phyloP scores from a whole-genome alignment of 2,113 vertebrate species.

The Nerophis ophidion region DNA sequence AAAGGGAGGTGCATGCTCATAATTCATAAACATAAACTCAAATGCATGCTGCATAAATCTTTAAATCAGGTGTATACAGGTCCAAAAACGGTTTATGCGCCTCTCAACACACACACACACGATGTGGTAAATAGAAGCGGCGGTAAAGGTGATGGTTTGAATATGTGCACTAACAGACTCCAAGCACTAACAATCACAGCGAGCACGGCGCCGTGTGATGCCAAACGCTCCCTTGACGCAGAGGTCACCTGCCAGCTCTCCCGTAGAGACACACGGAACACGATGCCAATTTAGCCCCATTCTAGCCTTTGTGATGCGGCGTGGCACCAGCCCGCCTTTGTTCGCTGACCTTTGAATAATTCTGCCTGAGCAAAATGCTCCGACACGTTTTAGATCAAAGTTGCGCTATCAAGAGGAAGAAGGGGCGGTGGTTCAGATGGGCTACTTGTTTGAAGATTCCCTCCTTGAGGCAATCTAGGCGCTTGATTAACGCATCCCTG shows the following conservation, averaged over 20 bases:
- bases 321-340: slow-evolving; percentile 59
- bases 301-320: slow-evolving; percentile 57
- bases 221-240: slow-evolving; percentile 54
- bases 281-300: slow-evolving; percentile 61
- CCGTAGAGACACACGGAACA: slow-evolving; percentile 39
- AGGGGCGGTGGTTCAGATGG: slow-evolving; percentile 37
- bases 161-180: slow-evolving; percentile 53
- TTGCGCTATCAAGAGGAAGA: slow-evolving; percentile 51
- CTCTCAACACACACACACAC: slow-evolving; percentile 26
- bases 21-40: slow-evolving; percentile 5
- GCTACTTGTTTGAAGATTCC: slow-evolving; percentile 43
- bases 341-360: slow-evolving; percentile 71
- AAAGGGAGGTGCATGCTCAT: not conserved
- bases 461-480: not conserved
- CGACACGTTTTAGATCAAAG: slow-evolving; percentile 70
- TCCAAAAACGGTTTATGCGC: slow-evolving; percentile 34
- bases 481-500: too few species aligned
- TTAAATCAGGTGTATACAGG: slow-evolving; percentile 23
- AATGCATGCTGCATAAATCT: slow-evolving; percentile 4
- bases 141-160: slow-evolving; percentile 57
- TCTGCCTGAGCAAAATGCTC: slow-evolving; percentile 59
- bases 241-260: slow-evolving; percentile 54
- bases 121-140: slow-evolving; percentile 40
- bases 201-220: slow-evolving; percentile 56
- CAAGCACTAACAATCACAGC: slow-evolving; percentile 58